A percentile compares a stretch with the other conserved stretches of the same genome.
Evolutionary conservation across 2,888 invertebrate species (phyloP).

Genomic region (Serripes groenlandicus): DNA sequence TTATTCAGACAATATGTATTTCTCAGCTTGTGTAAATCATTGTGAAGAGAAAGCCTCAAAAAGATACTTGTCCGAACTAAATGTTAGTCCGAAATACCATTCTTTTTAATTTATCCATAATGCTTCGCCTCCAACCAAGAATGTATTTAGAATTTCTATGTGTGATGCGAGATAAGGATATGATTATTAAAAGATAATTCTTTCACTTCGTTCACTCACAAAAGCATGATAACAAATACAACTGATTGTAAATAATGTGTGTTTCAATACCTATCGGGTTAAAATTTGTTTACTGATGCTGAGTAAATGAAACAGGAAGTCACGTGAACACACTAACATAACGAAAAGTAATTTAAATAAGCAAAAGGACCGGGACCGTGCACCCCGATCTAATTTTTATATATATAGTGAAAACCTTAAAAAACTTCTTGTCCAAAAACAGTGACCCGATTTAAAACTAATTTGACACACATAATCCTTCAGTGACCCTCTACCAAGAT

Average conservation of each 20-base stretch:
- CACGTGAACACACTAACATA: conserved; percentile 49
- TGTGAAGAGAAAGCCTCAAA: neutral
- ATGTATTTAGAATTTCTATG: neutral
- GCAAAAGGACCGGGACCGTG: too few relatives aligned
- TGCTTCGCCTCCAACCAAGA: too few relatives aligned
- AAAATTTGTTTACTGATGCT: conserved; percentile 17
- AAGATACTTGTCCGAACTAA: neutral
- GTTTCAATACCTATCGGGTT: neutral
- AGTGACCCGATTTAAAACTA: too few relatives aligned
- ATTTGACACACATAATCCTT: too few relatives aligned
- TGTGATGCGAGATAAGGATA: neutral
- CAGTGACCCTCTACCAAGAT: too few relatives aligned
- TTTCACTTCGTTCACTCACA: neutral
- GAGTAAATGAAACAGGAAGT: conserved; percentile 39
- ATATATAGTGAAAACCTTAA: too few relatives aligned
- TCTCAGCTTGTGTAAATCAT: neutral
- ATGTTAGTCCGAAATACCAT: neutral
- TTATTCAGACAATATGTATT: neutral
- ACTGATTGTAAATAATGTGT: neutral
- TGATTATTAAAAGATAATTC: neutral
- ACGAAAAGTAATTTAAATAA: too few relatives aligned
- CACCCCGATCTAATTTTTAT: too few relatives aligned
- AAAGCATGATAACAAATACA: neutral
- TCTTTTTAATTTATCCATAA: conserved; percentile 11
- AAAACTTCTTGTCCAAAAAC: too few relatives aligned